A percentile compares a stretch with the other conserved stretches of the same genome.
Evolutionary conservation across 2,888 invertebrate species (phyloP).

Genomic region (Standfussiana lucernea): DNA sequence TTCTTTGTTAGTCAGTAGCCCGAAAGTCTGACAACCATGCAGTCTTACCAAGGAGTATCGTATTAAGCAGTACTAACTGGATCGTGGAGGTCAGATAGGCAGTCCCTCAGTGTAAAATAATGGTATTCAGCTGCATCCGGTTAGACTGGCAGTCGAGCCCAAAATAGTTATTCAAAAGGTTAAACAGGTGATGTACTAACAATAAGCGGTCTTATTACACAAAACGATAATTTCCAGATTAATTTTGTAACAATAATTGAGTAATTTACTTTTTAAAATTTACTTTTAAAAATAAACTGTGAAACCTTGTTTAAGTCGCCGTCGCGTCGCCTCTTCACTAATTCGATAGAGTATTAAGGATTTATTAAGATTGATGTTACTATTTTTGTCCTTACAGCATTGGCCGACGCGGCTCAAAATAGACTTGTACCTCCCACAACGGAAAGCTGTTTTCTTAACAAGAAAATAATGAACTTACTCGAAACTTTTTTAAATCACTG

Average conservation of each 20-base stretch:
- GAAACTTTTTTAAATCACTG: neutral
- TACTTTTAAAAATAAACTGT: constrained; percentile 10
- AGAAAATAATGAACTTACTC: neutral
- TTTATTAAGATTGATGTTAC: constrained; percentile 33
- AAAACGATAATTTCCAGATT: neutral
- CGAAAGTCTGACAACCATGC: too few species aligned
- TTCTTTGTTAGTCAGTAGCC: too few species aligned
- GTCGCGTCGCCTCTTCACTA: neutral
- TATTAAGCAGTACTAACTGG: too few species aligned
- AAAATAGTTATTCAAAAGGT: too few species aligned
- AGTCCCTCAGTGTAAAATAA: too few species aligned
- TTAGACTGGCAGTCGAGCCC: too few species aligned
- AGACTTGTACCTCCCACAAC: neutral
- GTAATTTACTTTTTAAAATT: neutral
- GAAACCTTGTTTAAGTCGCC: constrained; percentile 8
- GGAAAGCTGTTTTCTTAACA: neutral
- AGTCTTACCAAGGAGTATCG: too few species aligned
- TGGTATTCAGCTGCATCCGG: too few species aligned
- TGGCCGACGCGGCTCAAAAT: neutral
- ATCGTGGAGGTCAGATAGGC: too few species aligned
- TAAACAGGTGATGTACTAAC: too few species aligned
- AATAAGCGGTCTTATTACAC: neutral
- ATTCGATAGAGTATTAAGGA: constrained; percentile 15
- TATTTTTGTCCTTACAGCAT: constrained; percentile 16
- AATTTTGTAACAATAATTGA: neutral